Conservation (phyloP, 2,888 invertebrate genomes). For the Hylaea fasciaria region DNA sequence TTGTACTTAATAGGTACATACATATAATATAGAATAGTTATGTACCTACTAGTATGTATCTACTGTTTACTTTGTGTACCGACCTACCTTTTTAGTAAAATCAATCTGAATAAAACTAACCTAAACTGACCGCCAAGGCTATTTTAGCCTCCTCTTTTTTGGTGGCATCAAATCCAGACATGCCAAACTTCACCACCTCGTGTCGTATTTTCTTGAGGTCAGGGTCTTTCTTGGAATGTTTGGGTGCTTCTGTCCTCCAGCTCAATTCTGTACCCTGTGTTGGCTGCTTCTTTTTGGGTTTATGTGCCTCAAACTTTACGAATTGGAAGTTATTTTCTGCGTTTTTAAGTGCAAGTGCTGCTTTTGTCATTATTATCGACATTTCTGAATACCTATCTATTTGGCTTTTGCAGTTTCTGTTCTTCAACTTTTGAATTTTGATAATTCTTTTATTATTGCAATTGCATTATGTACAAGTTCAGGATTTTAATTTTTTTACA, state of each 20-base stretch:
- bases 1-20: too few relatives aligned
- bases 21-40: too few relatives aligned
- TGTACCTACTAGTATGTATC: too few relatives aligned
- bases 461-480: too few relatives aligned
- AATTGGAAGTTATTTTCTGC: constrained; percentile 73
- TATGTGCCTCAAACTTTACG: constrained; percentile 81
- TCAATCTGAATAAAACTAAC: constrained; percentile 66
- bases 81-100: too few relatives aligned
- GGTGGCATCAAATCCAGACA: constrained; percentile 88
- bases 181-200: constrained; percentile 94
- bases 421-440: too few relatives aligned
- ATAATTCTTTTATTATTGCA: too few relatives aligned
- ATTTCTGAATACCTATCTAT: constrained; percentile 48
- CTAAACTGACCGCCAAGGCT: constrained; percentile 91
- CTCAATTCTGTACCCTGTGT: constrained; percentile 42
- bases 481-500: too few relatives aligned
- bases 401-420: too few relatives aligned
- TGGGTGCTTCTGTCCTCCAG: constrained; percentile 39
- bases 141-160: constrained; percentile 92
- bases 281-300: constrained; percentile 73
- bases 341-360: constrained; percentile 76
- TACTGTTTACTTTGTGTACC: too few relatives aligned
- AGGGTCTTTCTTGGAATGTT: constrained; percentile 75
- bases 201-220: constrained; percentile 91
- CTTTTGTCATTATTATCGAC: constrained; percentile 80